These are phyloP conservation scores for Phyto melanocephala DNA, from an alignment of 2,888 invertebrate species.

Conservation along the genomic window DNA sequence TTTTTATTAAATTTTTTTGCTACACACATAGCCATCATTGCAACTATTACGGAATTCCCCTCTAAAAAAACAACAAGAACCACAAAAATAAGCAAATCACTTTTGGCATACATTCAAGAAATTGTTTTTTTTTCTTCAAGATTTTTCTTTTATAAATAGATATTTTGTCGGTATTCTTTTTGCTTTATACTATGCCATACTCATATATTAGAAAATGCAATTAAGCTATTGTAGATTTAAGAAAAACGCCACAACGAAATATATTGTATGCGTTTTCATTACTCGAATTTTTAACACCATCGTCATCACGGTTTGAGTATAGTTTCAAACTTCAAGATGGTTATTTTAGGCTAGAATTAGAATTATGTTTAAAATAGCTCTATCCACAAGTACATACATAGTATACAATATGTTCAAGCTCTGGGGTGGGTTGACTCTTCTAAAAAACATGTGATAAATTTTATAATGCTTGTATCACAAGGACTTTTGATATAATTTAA, in stretches of 20 bases:
- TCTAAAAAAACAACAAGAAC: constrained; percentile 34
- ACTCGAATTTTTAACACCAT: neutral
- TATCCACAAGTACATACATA: too few species aligned
- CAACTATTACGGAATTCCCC: constrained; percentile 44
- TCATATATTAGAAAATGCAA: constrained; percentile 54
- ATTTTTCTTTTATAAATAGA: constrained; percentile 16
- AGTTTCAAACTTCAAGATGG: too few species aligned
- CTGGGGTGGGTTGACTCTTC: too few species aligned
- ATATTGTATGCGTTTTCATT: neutral
- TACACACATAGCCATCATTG: too few species aligned
- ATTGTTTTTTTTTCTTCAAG: neutral
- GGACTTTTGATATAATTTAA: too few species aligned
- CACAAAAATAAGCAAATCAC: constrained; percentile 47
- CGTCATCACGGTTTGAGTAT: neutral
- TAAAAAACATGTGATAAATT: too few species aligned
- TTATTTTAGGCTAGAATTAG: too few species aligned
- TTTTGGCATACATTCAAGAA: constrained; percentile 59
- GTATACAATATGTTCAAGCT: too few species aligned
- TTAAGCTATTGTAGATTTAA: constrained; percentile 51
- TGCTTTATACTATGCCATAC: constrained; percentile 3
- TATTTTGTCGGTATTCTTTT: constrained; percentile 2
- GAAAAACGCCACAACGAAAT: constrained; percentile 22
- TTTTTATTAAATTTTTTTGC: constrained; percentile 15
- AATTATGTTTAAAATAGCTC: too few species aligned
- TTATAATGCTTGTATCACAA: too few species aligned